These are phyloP conservation scores for Diachasma alloeum DNA, from an alignment of 1,140 invertebrate species.

Conservation along the genomic window DNA sequence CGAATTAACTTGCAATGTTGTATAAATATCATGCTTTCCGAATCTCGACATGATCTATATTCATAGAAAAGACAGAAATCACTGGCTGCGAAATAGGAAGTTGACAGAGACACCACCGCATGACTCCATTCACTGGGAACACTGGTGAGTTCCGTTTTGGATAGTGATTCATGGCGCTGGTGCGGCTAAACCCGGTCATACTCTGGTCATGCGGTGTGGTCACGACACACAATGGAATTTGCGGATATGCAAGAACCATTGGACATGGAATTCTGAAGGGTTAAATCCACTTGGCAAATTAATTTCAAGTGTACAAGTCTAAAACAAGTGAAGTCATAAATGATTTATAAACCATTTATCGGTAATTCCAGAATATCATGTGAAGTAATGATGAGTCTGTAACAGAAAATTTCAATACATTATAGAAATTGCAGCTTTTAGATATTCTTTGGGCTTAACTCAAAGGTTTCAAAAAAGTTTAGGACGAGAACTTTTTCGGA, in stretches of 20 bases:
- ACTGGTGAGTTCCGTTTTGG: conserved; percentile 9
- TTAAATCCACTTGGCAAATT: background rate
- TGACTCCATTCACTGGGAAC: conserved; percentile 17
- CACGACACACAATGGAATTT: conserved; percentile 2
- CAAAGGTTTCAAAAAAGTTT: too few relatives aligned
- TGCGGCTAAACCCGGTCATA: background rate
- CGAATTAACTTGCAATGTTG: background rate
- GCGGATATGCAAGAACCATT: conserved; percentile 9
- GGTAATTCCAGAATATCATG: background rate
- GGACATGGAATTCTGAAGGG: background rate
- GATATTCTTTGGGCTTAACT: too few relatives aligned
- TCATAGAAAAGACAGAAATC: background rate
- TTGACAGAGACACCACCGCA: background rate
- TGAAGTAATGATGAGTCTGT: too few relatives aligned
- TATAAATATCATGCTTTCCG: background rate
- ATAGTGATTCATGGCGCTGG: conserved; percentile 8
- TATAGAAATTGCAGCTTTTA: too few relatives aligned
- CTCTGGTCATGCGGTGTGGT: background rate
- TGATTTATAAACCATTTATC: too few relatives aligned
- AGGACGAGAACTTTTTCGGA: too few relatives aligned
- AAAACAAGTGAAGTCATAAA: background rate
- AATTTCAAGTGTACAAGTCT: background rate
- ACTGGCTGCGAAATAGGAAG: background rate
- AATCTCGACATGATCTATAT: background rate
- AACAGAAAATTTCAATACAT: too few relatives aligned